These are phyloP conservation scores for Mastacembelus armatus DNA, from an alignment of 2,797 vertebrate genomes.

Conservation along the genomic window DNA sequence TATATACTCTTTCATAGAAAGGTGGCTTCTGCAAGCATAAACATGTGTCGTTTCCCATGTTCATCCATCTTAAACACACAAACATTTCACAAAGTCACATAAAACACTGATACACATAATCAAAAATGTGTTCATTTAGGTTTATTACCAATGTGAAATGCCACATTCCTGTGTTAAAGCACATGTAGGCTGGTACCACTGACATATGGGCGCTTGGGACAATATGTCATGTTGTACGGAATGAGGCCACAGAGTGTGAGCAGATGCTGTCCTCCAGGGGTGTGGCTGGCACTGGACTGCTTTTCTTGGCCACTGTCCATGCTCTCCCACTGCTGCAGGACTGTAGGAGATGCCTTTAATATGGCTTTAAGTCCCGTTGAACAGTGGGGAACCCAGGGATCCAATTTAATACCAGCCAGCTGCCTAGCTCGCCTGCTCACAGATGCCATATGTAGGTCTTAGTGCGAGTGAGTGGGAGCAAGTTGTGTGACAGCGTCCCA, in stretches of 20 bases:
- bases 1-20: slow-evolving; percentile 46
- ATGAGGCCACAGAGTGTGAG: slow-evolving; percentile 67
- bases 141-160: slow-evolving; percentile 46
- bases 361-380: slow-evolving; percentile 81
- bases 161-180: slow-evolving; percentile 35
- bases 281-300: slow-evolving; percentile 79
- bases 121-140: slow-evolving; percentile 54
- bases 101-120: slow-evolving; percentile 48
- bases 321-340: slow-evolving; percentile 75
- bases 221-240: slow-evolving; percentile 67
- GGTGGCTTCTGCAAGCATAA: slow-evolving; percentile 24
- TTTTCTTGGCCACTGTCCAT: slow-evolving; percentile 82
- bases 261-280: slow-evolving; percentile 81
- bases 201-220: slow-evolving; percentile 64
- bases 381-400: slow-evolving; percentile 80
- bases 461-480: slow-evolving; percentile 47
- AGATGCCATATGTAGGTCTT: slow-evolving; percentile 73
- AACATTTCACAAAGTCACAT: slow-evolving; percentile 24
- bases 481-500: slow-evolving; percentile 33
- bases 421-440: slow-evolving; percentile 74
- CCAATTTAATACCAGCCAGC: slow-evolving; percentile 86
- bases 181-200: slow-evolving; percentile 37
- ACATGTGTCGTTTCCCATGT: background rate
- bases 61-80: background rate
- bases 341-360: slow-evolving; percentile 84